Percentiles rank a stretch among this genome's conserved stretches.
phyloP scores from a whole-genome alignment of 1,140 invertebrate species.

The Phymorhynchus buccinoides region DNA sequence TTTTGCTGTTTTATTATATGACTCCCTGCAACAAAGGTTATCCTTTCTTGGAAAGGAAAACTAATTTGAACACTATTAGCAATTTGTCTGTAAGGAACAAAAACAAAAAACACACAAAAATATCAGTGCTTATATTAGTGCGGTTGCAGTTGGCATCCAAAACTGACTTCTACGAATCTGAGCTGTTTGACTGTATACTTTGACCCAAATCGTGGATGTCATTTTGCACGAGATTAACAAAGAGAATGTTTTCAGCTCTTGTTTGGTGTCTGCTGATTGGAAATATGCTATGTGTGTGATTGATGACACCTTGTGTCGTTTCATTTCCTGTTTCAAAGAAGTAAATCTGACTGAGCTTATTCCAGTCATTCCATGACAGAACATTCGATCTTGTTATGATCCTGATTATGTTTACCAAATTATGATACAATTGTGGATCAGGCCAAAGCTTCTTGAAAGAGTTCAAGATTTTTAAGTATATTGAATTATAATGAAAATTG shows the following conservation, averaged over 20 bases:
- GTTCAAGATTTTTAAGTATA: neutral
- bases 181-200: neutral
- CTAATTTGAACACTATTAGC: too few species aligned
- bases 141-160: neutral
- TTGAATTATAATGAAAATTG: too few species aligned
- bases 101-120: too few species aligned
- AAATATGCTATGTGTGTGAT: neutral
- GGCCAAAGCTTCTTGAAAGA: neutral
- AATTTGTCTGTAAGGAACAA: too few species aligned
- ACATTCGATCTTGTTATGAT: neutral
- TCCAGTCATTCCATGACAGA: neutral
- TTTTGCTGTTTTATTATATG: too few species aligned
- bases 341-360: neutral
- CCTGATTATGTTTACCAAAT: neutral
- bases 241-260: neutral
- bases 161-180: neutral
- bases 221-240: neutral
- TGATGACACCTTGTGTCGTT: neutral
- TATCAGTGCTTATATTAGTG: too few species aligned
- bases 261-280: neutral
- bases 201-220: neutral
- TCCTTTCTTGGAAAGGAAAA: too few species aligned
- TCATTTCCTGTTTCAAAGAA: neutral
- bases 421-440: too few species aligned
- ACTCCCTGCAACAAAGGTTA: too few species aligned